Evolutionary conservation across 2,113 vertebrate genomes (phyloP).

Genomic region (Verasper variegatus): DNA sequence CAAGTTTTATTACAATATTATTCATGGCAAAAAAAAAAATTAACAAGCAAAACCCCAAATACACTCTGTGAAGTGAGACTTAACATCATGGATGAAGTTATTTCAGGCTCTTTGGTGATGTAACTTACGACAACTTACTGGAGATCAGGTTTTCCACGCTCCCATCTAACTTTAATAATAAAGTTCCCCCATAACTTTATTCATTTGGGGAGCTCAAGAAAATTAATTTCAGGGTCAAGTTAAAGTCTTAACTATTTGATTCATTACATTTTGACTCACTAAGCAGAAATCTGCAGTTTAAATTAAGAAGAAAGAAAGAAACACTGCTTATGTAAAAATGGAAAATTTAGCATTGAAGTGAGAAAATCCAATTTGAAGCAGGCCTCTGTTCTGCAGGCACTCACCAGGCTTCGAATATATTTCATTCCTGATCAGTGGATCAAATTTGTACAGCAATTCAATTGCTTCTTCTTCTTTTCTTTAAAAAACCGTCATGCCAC

Average conservation of each 20-base stretch:
- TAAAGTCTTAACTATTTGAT: slow-evolving; percentile 50
- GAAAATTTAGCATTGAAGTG: slow-evolving; percentile 71
- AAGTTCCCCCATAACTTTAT: slow-evolving; percentile 49
- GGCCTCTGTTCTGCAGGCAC: slow-evolving; percentile 63
- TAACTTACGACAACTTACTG: neutral
- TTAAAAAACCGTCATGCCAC: slow-evolving; percentile 74
- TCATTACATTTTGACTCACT: slow-evolving; percentile 56
- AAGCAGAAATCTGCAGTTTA: slow-evolving; percentile 61
- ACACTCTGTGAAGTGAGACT: neutral
- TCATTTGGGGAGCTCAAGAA: slow-evolving; percentile 3
- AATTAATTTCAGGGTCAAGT: slow-evolving; percentile 36
- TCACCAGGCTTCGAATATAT: slow-evolving; percentile 56
- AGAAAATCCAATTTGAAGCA: slow-evolving; percentile 76
- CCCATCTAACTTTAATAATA: slow-evolving; percentile 13
- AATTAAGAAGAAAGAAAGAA: slow-evolving; percentile 66
- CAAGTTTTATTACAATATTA: neutral
- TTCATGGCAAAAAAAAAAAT: neutral
- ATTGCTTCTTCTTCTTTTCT: slow-evolving; percentile 60
- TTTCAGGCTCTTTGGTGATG: neutral
- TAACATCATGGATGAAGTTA: neutral
- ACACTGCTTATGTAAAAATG: slow-evolving; percentile 56
- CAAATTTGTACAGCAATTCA: slow-evolving; percentile 76
- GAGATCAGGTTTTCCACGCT: neutral
- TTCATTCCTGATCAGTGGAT: slow-evolving; percentile 77
- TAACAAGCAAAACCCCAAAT: neutral